These are phyloP conservation scores for Australoheros facetus DNA, from an alignment of 2,797 vertebrate species.

Conservation along the genomic window DNA sequence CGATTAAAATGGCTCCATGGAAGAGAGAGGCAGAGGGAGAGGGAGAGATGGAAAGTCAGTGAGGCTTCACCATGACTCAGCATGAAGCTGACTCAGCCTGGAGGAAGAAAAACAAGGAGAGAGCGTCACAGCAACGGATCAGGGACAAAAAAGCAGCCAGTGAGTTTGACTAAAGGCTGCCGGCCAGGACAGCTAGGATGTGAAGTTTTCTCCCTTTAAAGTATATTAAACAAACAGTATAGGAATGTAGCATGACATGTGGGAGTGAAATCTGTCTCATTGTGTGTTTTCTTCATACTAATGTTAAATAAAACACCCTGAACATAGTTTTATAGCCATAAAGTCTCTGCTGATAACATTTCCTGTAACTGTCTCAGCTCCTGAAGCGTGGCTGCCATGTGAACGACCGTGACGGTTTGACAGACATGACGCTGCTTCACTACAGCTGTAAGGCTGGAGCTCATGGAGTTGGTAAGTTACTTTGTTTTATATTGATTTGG, in stretches of 20 bases:
- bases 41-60: background rate
- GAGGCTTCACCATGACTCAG: slow-evolving; percentile 39
- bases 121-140: background rate
- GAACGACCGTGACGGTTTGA: slow-evolving; percentile 92
- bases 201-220: too few relatives aligned
- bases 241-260: accelerated
- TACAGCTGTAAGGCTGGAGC: slow-evolving; percentile 95
- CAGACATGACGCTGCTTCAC: slow-evolving; percentile 94
- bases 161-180: background rate
- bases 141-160: background rate
- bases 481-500: background rate
- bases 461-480: slow-evolving; percentile 87
- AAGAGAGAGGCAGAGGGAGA: background rate
- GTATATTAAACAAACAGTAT: background rate
- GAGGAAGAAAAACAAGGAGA: background rate
- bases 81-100: slow-evolving; percentile 31
- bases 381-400: slow-evolving; percentile 92
- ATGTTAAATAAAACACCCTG: background rate
- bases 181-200: accelerated
- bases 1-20: slow-evolving; percentile 36
- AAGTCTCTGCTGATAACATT: background rate
- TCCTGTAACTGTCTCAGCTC: slow-evolving; percentile 76
- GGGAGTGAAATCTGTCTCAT: background rate
- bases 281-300: too few relatives aligned
- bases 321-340: background rate